Conservation (phyloP, 1,140 invertebrate species). For the Lasaia peninsularis region DNA sequence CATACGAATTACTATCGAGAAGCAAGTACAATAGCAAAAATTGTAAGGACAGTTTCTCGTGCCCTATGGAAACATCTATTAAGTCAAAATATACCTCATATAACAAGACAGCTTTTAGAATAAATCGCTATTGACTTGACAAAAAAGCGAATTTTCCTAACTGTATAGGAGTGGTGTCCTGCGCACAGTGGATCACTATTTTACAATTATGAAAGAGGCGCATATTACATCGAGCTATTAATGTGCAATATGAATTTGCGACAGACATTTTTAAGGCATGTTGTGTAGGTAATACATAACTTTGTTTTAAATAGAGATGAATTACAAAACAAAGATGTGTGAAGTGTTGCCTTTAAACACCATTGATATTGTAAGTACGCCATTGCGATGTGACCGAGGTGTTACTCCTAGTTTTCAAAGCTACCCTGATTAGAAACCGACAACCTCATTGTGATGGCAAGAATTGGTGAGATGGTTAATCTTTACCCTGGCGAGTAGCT, state of each 20-base stretch:
- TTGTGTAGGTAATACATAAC: slow-evolving; percentile 16
- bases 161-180: slow-evolving; percentile 32
- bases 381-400: no score
- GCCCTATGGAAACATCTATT: slow-evolving; percentile 21
- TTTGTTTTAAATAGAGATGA: background rate
- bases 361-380: no score
- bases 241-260: slow-evolving; percentile 26
- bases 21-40: slow-evolving; percentile 22
- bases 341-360: no score
- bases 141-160: slow-evolving; percentile 23
- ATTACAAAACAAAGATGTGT: no score
- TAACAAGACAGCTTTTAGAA: background rate
- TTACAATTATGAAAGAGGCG: slow-evolving; percentile 55
- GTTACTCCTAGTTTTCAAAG: no score
- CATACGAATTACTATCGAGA: slow-evolving; percentile 18
- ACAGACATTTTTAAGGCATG: slow-evolving; percentile 31
- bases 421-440: no score
- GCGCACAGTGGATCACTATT: slow-evolving; percentile 37
- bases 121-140: slow-evolving; percentile 2
- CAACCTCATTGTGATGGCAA: no score
- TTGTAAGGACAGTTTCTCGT: slow-evolving; percentile 18
- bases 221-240: slow-evolving; percentile 27
- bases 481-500: no score
- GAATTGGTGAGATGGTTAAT: no score
- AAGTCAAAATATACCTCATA: background rate